phyloP scores from a whole-genome alignment of 2,888 invertebrate species.

The Lepetodrilus schrolli region DNA sequence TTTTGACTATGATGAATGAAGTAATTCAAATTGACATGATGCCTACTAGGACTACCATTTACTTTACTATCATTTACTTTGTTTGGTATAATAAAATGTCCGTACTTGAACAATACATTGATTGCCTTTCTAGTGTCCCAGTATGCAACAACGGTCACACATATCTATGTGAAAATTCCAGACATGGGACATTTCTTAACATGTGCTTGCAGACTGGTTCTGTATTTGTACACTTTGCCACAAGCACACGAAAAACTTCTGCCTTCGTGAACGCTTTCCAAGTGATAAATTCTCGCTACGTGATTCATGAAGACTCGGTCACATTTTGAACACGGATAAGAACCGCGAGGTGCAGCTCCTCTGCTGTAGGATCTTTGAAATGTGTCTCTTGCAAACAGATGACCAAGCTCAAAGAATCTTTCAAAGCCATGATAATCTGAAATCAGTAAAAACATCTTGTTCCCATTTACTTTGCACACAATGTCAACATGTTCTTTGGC shows the following conservation, averaged over 20 bases:
- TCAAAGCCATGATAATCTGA: background rate
- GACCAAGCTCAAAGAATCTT: background rate
- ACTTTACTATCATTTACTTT: no score
- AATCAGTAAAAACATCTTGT: background rate
- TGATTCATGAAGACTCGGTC: conserved; percentile 15
- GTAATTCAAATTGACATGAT: no score
- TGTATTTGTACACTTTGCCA: conserved; percentile 7
- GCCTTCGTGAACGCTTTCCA: background rate
- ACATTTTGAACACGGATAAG: conserved; percentile 10
- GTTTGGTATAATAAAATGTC: no score
- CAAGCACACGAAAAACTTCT: background rate
- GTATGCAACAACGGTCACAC: no score
- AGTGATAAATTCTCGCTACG: background rate
- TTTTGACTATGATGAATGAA: no score
- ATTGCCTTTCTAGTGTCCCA: no score
- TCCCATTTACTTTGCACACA: background rate
- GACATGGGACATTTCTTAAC: background rate
- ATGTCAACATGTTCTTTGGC: background rate
- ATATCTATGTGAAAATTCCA: background rate
- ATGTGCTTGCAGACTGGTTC: background rate
- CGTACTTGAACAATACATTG: no score
- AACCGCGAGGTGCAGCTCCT: background rate
- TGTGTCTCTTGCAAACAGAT: background rate
- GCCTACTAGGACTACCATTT: no score
- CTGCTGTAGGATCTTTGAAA: background rate